Evolutionary conservation across 2,113 vertebrate species (phyloP), one percentile per base, ranked within the genome.

Genomic region (Ariopsis seemanni): DNA sequence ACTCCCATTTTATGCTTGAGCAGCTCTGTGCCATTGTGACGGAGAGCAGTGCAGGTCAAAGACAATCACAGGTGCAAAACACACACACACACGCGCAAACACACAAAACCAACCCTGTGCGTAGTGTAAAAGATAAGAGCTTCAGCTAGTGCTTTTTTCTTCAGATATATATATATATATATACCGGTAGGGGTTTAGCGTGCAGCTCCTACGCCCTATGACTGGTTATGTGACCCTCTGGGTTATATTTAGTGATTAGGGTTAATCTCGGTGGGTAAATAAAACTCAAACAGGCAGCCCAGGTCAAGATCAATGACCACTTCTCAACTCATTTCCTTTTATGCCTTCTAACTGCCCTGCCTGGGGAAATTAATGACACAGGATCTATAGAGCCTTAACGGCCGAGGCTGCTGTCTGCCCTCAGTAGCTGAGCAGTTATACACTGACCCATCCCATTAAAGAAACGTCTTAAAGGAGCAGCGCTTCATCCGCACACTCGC

Each of bases 1-100:
- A 96, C 93, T 94, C 97, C 95, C 95, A 95, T 97, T 98, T 97
- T 96, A 96, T 97, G 96, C 96, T 95, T 96, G 95, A 97, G 95
- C 93, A 95, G 94, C 93, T 93, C 92, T 94, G 94, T 93, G 91
- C 94, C 93, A 92, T 94, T 95, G 95, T 96, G 96, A 95, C 94
- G 25, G 75, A 65, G 90, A 89, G 89, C 95, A 91, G 92, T 92
- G 93, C 91, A 86, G 90, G 94, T 95, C 65, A 82, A 89, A 92
- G 89, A 92, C 92, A 90, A 94, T 91, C 93, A 91, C 93, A 96
- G 95, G 95, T 96, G 93, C 93, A 89, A 58, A 63, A 48, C 85
- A 72, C 55, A 82, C 84, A 52, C 78, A 82, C 71, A 52, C 67
- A 53, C 72, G 75, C 71, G 42, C 67, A 53, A 63, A 60, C 80